Evolutionary conservation across 2,113 vertebrate species (phyloP), one percentile per base, ranked within the genome.

Genomic region (Coreoperca whiteheadi): DNA sequence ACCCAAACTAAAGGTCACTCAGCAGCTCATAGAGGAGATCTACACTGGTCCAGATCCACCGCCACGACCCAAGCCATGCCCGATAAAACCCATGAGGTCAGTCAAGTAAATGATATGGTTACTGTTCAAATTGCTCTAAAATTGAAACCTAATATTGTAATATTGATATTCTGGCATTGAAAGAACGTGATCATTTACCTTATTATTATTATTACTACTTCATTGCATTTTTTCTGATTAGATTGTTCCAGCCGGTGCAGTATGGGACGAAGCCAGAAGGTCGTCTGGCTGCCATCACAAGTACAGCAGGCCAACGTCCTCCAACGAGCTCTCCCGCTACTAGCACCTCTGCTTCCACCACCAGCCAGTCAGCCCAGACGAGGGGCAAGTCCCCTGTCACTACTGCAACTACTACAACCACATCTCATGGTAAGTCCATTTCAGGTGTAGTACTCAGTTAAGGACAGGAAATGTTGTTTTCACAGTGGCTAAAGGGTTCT

Each of bases 191-290:
- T 76, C 1, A 18, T 34, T 2, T 0, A 34, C n/a, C n/a, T n/a
- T n/a, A n/a, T n/a, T n/a, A n/a, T n/a, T n/a, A n/a, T n/a, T n/a
- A n/a, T n/a, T n/a, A n/a, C n/a, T n/a, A n/a, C n/a, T n/a, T n/a
- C n/a, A n/a, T 32, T 34, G 60, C 5, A 61, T 28, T 53, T 80
- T 28, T 50, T 54, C 8, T 69, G 18, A 67, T 76, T 84, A 98
- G 97, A 90, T 93, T 98, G 91, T 98, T 98, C 84, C 97, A 97
- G 79, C 95, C 97, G 0, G 97, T 98, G 83, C 97, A 96, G 79
- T 98, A 97, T 0, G 97, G 97, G 37, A 97, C 97, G 65, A 98
- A 98, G 81, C 97, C 97, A 7, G 97, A 98, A 86, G 97, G 97
- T 25, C 95, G 96, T 46, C 96, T 96, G 3, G 95, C 97, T 0